A percentile compares a stretch with the other conserved stretches of the same genome.
These are phyloP conservation scores for Chondrilla cf. caribensis DNA, from an alignment of 37 sponge, comb jelly and placozoan genomes.

Conservation along the genomic window DNA sequence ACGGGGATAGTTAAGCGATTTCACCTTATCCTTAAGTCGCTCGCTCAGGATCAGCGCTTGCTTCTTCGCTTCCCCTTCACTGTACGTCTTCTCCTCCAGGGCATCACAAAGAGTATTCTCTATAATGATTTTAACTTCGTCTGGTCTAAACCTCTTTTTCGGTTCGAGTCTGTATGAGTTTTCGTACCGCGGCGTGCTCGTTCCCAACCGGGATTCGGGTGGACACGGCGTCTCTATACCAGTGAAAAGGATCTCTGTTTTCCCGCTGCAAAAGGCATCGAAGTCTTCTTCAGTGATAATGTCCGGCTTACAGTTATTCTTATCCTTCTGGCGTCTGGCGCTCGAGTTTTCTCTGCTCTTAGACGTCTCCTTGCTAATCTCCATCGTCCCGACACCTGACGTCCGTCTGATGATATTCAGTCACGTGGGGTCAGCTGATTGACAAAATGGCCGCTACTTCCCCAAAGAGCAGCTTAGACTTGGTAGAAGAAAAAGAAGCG, in stretches of 20 bases:
- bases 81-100: slow-evolving; percentile 33
- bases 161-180: slow-evolving; percentile 63
- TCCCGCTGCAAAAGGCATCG: not conserved
- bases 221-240: not conserved
- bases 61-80: not conserved
- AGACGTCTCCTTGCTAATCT: not conserved
- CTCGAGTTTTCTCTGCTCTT: not conserved
- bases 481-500: slow-evolving; percentile 21
- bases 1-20: slow-evolving; percentile 39
- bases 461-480: not conserved
- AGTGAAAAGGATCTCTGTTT: not conserved
- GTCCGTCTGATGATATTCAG: no score
- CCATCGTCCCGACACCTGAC: not conserved
- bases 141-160: slow-evolving; percentile 24
- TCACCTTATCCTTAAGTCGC: slow-evolving; percentile 48
- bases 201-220: not conserved
- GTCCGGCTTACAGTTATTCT: not conserved
- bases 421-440: no score
- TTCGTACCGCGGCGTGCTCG: not conserved
- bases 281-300: not conserved
- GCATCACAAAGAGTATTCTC: slow-evolving; percentile 9
- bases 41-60: slow-evolving; percentile 39
- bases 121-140: slow-evolving; percentile 32
- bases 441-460: no score
- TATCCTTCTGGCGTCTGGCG: not conserved